These are phyloP conservation scores for Cydia splendana DNA, from an alignment of 1,140 invertebrate genomes.

Conservation along the genomic window DNA sequence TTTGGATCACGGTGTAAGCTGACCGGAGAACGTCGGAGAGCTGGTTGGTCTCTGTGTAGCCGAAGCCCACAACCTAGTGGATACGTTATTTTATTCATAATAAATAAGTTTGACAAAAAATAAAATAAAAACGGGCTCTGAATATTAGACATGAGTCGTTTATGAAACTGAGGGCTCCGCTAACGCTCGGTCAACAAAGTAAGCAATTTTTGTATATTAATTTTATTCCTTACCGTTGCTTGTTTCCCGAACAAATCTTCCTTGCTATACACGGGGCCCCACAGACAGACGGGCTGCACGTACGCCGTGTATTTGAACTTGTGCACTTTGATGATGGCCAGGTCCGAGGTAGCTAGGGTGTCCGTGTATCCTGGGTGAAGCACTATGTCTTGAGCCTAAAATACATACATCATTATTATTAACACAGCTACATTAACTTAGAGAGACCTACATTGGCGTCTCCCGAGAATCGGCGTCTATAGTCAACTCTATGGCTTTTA, in stretches of 20 bases:
- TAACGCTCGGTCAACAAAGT: not conserved
- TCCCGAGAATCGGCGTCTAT: no score
- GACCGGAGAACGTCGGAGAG: constrained; percentile 56
- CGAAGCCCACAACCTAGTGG: constrained; percentile 64
- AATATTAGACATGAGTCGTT: no score
- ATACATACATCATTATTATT: no score
- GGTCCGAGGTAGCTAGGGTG: constrained; percentile 57
- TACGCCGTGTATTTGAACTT: constrained; percentile 63
- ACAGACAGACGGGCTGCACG: constrained; percentile 75
- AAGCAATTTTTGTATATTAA: not conserved
- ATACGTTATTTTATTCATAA: not conserved
- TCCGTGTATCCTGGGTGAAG: constrained; percentile 63
- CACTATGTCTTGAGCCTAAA: constrained; percentile 66
- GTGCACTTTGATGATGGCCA: constrained; percentile 70
- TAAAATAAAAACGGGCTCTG: no score
- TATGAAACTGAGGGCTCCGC: no score
- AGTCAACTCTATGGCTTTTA: no score
- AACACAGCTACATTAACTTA: no score
- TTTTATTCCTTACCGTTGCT: constrained; percentile 55
- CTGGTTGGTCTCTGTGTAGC: constrained; percentile 56
- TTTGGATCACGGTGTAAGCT: constrained; percentile 60
- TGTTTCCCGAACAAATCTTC: constrained; percentile 54
- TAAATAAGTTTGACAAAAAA: no score
- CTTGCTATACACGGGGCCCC: constrained; percentile 69
- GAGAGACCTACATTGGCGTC: no score